Conservation (phyloP, 2,888 invertebrate genomes). For the Girardia tigrina region DNA sequence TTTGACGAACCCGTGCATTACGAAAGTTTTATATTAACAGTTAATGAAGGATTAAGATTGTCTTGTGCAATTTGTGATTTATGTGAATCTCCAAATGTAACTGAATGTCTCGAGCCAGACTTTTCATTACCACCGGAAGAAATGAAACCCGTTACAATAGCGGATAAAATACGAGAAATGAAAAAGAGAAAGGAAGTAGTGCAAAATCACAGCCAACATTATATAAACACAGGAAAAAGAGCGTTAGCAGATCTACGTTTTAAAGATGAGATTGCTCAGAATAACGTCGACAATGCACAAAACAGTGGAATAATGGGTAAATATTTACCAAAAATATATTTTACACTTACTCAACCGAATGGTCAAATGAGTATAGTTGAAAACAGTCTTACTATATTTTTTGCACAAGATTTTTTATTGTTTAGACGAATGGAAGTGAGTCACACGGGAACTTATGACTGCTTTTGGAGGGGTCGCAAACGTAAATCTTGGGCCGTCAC, state of each 20-base stretch:
- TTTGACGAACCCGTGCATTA: background rate
- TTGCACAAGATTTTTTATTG: background rate
- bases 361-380: background rate
- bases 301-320: background rate
- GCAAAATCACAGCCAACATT: background rate
- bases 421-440: background rate
- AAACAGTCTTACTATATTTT: background rate
- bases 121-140: background rate
- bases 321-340: background rate
- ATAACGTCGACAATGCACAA: background rate
- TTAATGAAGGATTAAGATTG: slow-evolving; percentile 1
- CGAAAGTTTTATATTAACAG: background rate
- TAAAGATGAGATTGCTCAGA: slow-evolving; percentile 5
- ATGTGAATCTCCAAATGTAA: background rate
- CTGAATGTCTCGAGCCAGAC: background rate
- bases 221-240: background rate
- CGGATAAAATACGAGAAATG: background rate
- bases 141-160: background rate
- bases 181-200: background rate
- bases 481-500: slow-evolving; percentile 16
- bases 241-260: slow-evolving; percentile 15
- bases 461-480: slow-evolving; percentile 3
- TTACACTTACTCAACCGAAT: background rate
- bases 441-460: slow-evolving; percentile 24
- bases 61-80: background rate